phyloP scores from a whole-genome alignment of 2,888 invertebrate genomes.

The Pseudanteris insignis region DNA sequence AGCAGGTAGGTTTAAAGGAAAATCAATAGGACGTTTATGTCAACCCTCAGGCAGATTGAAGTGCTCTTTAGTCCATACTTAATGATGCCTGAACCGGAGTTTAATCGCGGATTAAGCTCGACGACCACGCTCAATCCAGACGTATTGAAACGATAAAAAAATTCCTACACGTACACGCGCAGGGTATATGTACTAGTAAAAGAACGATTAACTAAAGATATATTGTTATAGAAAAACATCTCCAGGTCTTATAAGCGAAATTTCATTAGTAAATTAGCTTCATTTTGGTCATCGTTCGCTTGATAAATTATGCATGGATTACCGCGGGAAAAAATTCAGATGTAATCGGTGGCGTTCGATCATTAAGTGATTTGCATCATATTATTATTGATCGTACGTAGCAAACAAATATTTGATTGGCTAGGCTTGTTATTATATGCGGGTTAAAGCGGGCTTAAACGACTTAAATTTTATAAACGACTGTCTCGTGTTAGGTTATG shows the following conservation, averaged over 20 bases:
- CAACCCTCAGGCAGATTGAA: slow-evolving; percentile 56
- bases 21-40: slow-evolving; percentile 60
- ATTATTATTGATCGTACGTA: no score
- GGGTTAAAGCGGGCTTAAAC: no score
- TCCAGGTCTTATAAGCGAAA: slow-evolving; percentile 1
- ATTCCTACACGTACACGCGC: slow-evolving; percentile 28
- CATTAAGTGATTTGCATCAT: no score
- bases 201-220: slow-evolving; percentile 28
- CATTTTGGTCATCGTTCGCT: neutral
- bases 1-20: slow-evolving; percentile 56
- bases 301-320: no score
- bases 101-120: slow-evolving; percentile 63
- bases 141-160: slow-evolving; percentile 52
- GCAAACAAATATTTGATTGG: no score
- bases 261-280: no score
- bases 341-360: no score
- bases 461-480: no score
- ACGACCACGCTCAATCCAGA: slow-evolving; percentile 45
- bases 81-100: slow-evolving; percentile 61
- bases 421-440: no score
- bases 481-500: no score
- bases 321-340: no score
- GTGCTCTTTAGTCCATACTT: slow-evolving; percentile 61
- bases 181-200: slow-evolving; percentile 22
- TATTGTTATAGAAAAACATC: slow-evolving; percentile 21